Evolutionary conservation across 2,113 vertebrate species (phyloP), one percentile per base, ranked within the genome.

Genomic region (Phylloscopus trochilus): DNA sequence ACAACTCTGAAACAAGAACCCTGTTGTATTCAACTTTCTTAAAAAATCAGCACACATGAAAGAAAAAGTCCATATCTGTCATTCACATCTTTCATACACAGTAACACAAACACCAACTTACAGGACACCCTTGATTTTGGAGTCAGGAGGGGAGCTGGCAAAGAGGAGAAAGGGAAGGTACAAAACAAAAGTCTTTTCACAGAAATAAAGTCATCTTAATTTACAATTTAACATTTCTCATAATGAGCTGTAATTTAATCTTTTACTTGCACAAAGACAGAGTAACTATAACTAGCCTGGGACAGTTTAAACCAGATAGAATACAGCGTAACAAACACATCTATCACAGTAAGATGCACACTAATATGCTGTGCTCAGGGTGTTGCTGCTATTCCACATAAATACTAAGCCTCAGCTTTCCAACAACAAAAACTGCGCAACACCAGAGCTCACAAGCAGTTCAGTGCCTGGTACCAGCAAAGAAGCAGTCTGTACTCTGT

Each of bases 141-240:
- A 87, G 35, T 82, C 33, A 55, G 28, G 43, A 46, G 23, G 0
- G 3, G 9, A 6, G 7, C 1, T 2, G 23, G 28, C n/a, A 46
- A 94, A 87, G 47, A 55, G 4, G 6, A 89, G 27, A 70, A 51
- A 67, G 22, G 12, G 14, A 82, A 77, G 30, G 46, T 24, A 81
- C 73, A 78, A 91, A 89, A 87, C 74, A 82, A 80, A 89, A 75
- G 74, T 15, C 52, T 89, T 80, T 84, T 70, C 56, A 77, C 49
- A 52, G 37, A 77, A 85, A 63, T 43, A 10, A 83, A 73, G n/a
- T 21, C 0, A 0, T 77, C 56, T 87, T 74, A 35, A 55, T 89
- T 84, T 84, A 89, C 60, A 84, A 35, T 78, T 27, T 77, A 31
- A 46, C 56, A 24, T 94, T 89, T 77, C 84, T 94, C 64, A 23